These are phyloP conservation scores for Ormyrus labotus DNA, from an alignment of 2,888 invertebrate species.

Conservation along the genomic window DNA sequence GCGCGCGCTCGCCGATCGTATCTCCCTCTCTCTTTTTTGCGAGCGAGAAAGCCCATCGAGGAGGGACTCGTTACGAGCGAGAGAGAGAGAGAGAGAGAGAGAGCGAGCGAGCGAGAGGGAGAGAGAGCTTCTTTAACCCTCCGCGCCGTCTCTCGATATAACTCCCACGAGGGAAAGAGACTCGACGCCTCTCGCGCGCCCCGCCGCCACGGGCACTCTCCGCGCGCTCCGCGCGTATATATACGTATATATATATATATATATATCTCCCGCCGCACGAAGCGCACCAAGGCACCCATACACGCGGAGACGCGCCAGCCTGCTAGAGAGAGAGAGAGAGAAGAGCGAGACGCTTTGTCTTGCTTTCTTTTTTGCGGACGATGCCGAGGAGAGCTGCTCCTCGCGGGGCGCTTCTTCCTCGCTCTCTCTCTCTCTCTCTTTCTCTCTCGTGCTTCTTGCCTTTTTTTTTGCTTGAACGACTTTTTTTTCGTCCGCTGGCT, in stretches of 20 bases:
- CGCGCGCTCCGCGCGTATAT: neutral
- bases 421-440: no score
- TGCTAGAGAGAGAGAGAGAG: conserved; percentile 4
- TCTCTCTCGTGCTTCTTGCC: no score
- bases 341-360: neutral
- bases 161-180: conserved; percentile 45
- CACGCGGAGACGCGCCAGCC: neutral
- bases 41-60: neutral
- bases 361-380: no score
- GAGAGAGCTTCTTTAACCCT: conserved; percentile 38
- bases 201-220: conserved; percentile 6
- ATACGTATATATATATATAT: no score
- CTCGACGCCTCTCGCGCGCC: conserved; percentile 11
- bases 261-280: no score
- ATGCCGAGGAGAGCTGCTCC: no score
- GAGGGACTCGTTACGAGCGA: conserved; percentile 10
- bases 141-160: conserved; percentile 46
- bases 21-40: conserved; percentile 12
- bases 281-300: neutral
- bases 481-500: neutral
- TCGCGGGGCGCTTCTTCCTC: no score
- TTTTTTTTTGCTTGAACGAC: no score
- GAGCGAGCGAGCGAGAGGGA: neutral
- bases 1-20: neutral
- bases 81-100: neutral